Base-by-base conservation (phyloP, 2,888 invertebrate species). In the Chalcis sispes region DNA sequence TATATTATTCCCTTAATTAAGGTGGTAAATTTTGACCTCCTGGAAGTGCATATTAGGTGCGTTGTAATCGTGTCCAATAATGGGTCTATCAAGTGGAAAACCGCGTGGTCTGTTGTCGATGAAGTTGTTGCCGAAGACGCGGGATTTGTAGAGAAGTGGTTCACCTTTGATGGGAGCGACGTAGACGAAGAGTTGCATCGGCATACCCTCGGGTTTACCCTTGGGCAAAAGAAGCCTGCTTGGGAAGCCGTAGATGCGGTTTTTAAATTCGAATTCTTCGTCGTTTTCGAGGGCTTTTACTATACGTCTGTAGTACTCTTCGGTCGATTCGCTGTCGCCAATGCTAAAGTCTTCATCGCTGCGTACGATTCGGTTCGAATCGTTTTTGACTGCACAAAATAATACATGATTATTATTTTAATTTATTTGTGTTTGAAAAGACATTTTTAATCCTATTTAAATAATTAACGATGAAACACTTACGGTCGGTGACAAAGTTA, bases 11-110 rank as follows among this genome's bases (percentile, higher is more conserved):
- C n/a, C n/a, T n/a, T n/a, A n/a, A n/a, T n/a, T n/a, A n/a, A n/a
- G 90, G 88, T 93, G 93, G 90, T 91, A 93, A 83, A 94, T 90
- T 80, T 89, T 90, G 2, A 92, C 91, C 81, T 93, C 92, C 79
- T 92, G 89, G 85, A 92, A 92, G 87, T 90, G 91, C 89, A 91
- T 91, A 89, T 94, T 94, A 58, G 93, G 92, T 15, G 92, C 91
- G 81, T 89, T 90, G 90, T 93, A 93, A 78, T 89, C 89, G 46
- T 88, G 87, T 56, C 91, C 89, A 75, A 87, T 89, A 83, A 93
- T 91, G 36, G 89, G 88, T 81, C 93, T 92, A 85, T 95, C 94
- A 85, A 95, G 91, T 78, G 95, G 95, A 90, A 92, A 95, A 72
- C 94, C 94, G 83, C 93, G 90, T 58, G 94, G 91, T 86, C 91